Evolutionary conservation across 1,140 invertebrate species (phyloP), one percentile per base, ranked within the genome.

Genomic region (Linepithema humile): DNA sequence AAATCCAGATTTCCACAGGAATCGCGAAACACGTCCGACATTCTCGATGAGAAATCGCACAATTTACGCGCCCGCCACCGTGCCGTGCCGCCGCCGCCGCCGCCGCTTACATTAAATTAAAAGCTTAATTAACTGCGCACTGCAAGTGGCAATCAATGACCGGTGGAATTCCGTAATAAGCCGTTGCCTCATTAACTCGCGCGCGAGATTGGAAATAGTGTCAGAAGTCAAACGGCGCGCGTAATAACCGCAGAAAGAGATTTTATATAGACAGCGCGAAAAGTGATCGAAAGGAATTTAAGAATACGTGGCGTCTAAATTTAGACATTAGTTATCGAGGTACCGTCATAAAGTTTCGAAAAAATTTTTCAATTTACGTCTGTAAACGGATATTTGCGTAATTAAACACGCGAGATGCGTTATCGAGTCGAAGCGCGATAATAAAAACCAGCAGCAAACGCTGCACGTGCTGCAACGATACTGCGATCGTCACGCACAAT

Each of bases 1-100:
- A 87, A 88, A 83, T 87, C 85, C 72, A 84, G 86, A 88, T 88
- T 87, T 87, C 73, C 73, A 62, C 53, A 69, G 74, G 43, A 82
- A 74, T 60, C 67, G 65, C 64, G 82, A 80, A 80, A 80, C 75
- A 69, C 75, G 59, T 72, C 85, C 80, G 20, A 59, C 78, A 72
- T 72, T 62, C 84, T 69, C 38, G 48, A 55, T 55, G 60, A 64
- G 67, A 87, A 88, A 84, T 84, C 85, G 73, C 74, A 69, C 53
- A 50, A 83, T 86, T 69, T 72, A 70, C 64, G 35, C 43, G 23
- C 17, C 32, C 67, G 35, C 84, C 50, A 40, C 69, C 53, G 9
- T 60, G n/a, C n/a, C n/a, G n/a, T 26, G 10, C 45, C 6, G 12
- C 32, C 35, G 9, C 50, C 53, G n/a, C 67, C 35, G 12, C 73